Conservation (phyloP, 1,140 invertebrate species). For the Steinernema khuongi region DNA sequence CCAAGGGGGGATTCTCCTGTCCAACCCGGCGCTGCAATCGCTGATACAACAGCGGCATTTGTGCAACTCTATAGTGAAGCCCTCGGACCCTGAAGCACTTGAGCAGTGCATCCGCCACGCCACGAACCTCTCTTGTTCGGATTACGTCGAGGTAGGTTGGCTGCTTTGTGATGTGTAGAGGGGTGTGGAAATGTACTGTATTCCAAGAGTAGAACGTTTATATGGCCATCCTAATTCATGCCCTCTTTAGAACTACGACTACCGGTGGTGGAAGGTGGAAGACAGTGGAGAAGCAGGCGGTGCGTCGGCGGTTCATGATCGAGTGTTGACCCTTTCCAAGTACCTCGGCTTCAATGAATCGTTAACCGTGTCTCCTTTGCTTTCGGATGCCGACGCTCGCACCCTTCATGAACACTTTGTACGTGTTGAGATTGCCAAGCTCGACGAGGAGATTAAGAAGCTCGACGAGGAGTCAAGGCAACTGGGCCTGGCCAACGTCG, state of each 20-base stretch:
- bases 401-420: conserved; percentile 54
- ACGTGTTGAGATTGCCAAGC: conserved; percentile 44
- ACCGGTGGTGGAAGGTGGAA: conserved; percentile 45
- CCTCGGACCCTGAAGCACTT: conserved; percentile 49
- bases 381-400: conserved; percentile 49
- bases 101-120: conserved; percentile 54
- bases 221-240: neutral
- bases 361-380: conserved; percentile 49
- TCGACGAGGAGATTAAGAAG: conserved; percentile 40
- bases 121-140: conserved; percentile 49
- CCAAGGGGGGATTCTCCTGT: conserved; percentile 51
- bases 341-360: conserved; percentile 45
- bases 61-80: conserved; percentile 40
- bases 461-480: conserved; percentile 20
- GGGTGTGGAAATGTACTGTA: too few relatives aligned
- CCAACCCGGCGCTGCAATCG: conserved; percentile 47
- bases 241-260: conserved; percentile 31
- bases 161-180: conserved; percentile 29
- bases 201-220: conserved; percentile 15
- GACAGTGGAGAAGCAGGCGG: conserved; percentile 44
- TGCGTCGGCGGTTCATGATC: conserved; percentile 44
- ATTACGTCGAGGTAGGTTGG: conserved; percentile 25
- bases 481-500: conserved; percentile 22
- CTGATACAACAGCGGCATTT: conserved; percentile 51
- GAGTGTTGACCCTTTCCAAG: conserved; percentile 22